phyloP scores from a whole-genome alignment of 1,140 invertebrate genomes.

The Chironomus tepperi region DNA sequence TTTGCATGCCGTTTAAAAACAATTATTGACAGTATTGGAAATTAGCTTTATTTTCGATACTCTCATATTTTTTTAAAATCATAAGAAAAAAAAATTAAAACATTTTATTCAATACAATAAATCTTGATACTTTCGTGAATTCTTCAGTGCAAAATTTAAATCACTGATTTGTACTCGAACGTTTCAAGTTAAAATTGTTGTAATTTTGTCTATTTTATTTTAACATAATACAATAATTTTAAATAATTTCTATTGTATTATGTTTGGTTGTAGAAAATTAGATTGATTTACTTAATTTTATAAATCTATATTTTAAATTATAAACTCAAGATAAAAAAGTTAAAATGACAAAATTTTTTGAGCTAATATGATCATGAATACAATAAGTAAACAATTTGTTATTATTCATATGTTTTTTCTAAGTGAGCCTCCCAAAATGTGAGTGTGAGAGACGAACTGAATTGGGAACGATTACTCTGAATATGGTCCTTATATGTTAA shows the following conservation, averaged over 20 bases:
- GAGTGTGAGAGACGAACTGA: slow-evolving; percentile 24
- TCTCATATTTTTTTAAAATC: too few relatives aligned
- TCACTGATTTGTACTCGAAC: too few relatives aligned
- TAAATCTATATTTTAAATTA: not conserved
- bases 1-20: slow-evolving; percentile 11
- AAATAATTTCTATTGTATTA: too few relatives aligned
- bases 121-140: too few relatives aligned
- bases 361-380: not conserved
- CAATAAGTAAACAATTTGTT: slow-evolving; percentile 26
- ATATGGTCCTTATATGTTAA: slow-evolving; percentile 8
- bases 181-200: too few relatives aligned
- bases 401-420: slow-evolving; percentile 26
- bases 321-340: not conserved
- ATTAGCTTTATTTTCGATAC: too few relatives aligned
- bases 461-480: slow-evolving; percentile 11
- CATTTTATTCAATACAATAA: too few relatives aligned
- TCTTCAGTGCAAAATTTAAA: too few relatives aligned
- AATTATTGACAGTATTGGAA: not conserved
- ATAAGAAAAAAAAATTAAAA: too few relatives aligned
- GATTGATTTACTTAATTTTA: not conserved
- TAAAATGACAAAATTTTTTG: not conserved
- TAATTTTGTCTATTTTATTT: too few relatives aligned
- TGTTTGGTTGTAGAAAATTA: not conserved
- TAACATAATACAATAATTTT: too few relatives aligned
- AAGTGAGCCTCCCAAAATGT: slow-evolving; percentile 27